These are phyloP conservation scores for Ernsta delagoae DNA, from an alignment of 2,888 invertebrate genomes.

Conservation along the genomic window DNA sequence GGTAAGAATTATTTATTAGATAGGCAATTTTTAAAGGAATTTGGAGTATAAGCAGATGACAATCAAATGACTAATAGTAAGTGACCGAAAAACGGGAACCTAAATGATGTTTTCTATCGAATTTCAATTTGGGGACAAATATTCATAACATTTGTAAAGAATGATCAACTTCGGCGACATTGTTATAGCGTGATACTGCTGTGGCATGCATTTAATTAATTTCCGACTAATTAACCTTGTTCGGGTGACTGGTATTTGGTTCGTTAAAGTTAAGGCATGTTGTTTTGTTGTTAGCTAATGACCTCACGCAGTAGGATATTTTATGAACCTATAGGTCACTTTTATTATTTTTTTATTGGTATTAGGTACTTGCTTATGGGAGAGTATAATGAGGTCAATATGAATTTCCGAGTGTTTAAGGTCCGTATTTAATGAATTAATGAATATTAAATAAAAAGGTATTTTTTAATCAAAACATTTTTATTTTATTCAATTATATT, in stretches of 20 bases:
- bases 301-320: conserved; percentile 4
- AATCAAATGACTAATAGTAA: too few species aligned
- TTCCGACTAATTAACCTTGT: conserved; percentile 27
- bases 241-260: conserved; percentile 26
- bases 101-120: too few species aligned
- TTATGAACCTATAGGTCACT: background rate
- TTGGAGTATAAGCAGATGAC: too few species aligned
- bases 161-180: background rate
- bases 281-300: conserved; percentile 10
- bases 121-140: background rate
- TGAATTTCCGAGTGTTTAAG: too few species aligned
- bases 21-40: too few species aligned
- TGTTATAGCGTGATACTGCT: conserved; percentile 12
- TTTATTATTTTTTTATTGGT: background rate
- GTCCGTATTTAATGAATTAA: too few species aligned
- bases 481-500: too few species aligned
- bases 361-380: background rate
- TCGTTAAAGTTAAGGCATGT: conserved; percentile 24
- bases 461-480: too few species aligned
- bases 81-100: too few species aligned
- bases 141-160: background rate
- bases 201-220: conserved; percentile 24
- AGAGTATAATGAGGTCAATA: too few species aligned
- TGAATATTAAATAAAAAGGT: too few species aligned
- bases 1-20: too few species aligned